Percentiles rank a stretch among this genome's conserved stretches.
Evolutionary conservation across 2,797 vertebrate genomes (phyloP).

Genomic region (Euthynnus affinis): DNA sequence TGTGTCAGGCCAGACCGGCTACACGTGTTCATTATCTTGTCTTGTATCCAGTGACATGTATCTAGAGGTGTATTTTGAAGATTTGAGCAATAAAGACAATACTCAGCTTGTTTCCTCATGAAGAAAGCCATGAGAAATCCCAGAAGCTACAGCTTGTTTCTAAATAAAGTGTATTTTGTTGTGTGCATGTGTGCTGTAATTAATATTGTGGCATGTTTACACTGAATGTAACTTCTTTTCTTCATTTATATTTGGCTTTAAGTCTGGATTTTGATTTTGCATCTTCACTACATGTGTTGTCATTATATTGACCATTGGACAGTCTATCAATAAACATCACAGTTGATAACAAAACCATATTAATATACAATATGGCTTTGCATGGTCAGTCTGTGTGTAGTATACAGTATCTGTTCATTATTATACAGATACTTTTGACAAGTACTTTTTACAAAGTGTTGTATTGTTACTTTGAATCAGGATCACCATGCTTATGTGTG

Average conservation of each 20-base stretch:
- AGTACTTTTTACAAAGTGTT: too few relatives aligned
- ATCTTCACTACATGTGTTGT: neutral
- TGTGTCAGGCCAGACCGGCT: too few relatives aligned
- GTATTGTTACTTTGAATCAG: slow-evolving; percentile 8
- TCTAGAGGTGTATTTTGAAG: neutral
- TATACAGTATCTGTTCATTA: neutral
- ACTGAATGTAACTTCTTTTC: slow-evolving; percentile 50
- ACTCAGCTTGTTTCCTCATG: neutral
- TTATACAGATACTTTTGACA: neutral
- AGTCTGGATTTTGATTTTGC: slow-evolving; percentile 8
- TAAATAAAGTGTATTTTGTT: slow-evolving; percentile 22
- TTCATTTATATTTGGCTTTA: slow-evolving; percentile 24
- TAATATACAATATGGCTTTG: neutral
- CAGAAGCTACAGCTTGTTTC: slow-evolving; percentile 11
- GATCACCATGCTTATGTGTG: neutral
- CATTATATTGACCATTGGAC: neutral
- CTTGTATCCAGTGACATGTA: neutral
- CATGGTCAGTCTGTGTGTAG: neutral
- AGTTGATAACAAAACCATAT: neutral
- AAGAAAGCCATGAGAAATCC: neutral
- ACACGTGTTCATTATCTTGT: neutral
- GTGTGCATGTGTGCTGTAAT: slow-evolving; percentile 51
- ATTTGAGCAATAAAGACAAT: slow-evolving; percentile 13
- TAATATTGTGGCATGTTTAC: slow-evolving; percentile 51
- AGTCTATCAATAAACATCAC: neutral